Base-by-base conservation (phyloP, 1,140 invertebrate genomes). In the Zaprionus ornatus region DNA sequence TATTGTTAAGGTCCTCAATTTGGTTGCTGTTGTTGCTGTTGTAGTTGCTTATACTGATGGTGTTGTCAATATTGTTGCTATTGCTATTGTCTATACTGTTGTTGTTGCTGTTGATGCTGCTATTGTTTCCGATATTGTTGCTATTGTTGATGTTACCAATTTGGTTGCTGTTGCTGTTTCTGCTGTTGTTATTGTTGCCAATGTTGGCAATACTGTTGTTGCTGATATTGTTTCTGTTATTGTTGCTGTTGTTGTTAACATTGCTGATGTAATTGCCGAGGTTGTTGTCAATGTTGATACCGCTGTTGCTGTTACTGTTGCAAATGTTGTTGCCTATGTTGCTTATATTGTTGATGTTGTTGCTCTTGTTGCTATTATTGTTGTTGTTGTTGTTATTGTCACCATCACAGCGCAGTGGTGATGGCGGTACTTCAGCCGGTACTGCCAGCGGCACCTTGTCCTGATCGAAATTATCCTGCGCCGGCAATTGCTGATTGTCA, bases 391-490 rank as follows among this genome's bases (percentile, higher is more conserved):
- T n/a, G n/a, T n/a, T 42, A 6, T 42, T 42, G 40, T 42, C 40
- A n/a, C 40, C 40, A 17, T 19, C 45, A 10, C 45, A 50, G 17
- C 45, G 45, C 3, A 10, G 45, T 10, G 17, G 19, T 1, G 9
- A 4, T 6, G 17, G 42, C 45, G 12, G 45, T 13, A 21, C 10
- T 21, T 19, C 45, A 3, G 12, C 35, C 7, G 27, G 9, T 29
- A 29, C 15, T 4, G 50, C 45, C 4, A 27, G 40, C 27, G 32
- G 40, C 42, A 50, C 4, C 27, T 60, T 68, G 15, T 69, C 67
- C 32, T 21, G 45, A 3, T 69, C 67, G 17, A 9, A 9, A 7
- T 17, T 32, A 0, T 29, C 57, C 3, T 12, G 29, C 13, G 23
- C 25, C 25, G 6, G 19, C 13, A 13, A 6, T 12, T 37, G 12